Conservation (phyloP, 1,140 invertebrate species). For the Caenorhabditis elegans region DNA sequence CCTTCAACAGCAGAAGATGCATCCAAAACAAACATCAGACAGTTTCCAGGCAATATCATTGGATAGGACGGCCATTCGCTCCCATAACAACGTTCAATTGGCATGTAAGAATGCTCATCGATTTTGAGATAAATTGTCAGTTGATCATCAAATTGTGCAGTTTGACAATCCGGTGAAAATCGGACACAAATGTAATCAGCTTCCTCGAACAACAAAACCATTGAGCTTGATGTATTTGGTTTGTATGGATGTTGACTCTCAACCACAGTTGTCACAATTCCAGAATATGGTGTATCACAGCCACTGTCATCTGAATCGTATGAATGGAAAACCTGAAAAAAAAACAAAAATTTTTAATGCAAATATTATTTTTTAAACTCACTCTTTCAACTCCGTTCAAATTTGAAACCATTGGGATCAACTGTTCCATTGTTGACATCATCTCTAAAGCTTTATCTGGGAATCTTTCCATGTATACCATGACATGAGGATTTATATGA, state of each 20-base stretch:
- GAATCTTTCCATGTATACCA: constrained; percentile 57
- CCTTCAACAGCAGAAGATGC: constrained; percentile 37
- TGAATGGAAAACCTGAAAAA: not conserved
- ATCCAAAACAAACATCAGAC: constrained; percentile 58
- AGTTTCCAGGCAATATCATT: constrained; percentile 78
- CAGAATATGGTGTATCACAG: constrained; percentile 69
- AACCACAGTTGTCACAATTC: constrained; percentile 81
- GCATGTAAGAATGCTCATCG: constrained; percentile 71
- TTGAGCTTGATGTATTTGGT: constrained; percentile 81
- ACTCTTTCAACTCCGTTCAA: constrained; percentile 73
- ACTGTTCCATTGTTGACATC: constrained; percentile 83
- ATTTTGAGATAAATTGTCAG: constrained; percentile 76
- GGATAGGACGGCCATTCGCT: constrained; percentile 84
- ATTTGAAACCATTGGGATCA: constrained; percentile 83
- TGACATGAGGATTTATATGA: constrained; percentile 50
- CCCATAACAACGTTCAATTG: constrained; percentile 76
- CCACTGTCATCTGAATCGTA: constrained; percentile 44
- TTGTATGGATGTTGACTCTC: constrained; percentile 97
- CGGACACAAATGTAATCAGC: constrained; percentile 86
- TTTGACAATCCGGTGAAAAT: constrained; percentile 78
- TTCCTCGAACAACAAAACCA: constrained; percentile 82
- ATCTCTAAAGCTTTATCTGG: constrained; percentile 83
- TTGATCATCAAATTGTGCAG: constrained; percentile 88
- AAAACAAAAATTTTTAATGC: not conserved
- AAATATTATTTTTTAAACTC: no score